Evolutionary conservation across 1,140 invertebrate species (phyloP).

Genomic region (Cotesia typhae): DNA sequence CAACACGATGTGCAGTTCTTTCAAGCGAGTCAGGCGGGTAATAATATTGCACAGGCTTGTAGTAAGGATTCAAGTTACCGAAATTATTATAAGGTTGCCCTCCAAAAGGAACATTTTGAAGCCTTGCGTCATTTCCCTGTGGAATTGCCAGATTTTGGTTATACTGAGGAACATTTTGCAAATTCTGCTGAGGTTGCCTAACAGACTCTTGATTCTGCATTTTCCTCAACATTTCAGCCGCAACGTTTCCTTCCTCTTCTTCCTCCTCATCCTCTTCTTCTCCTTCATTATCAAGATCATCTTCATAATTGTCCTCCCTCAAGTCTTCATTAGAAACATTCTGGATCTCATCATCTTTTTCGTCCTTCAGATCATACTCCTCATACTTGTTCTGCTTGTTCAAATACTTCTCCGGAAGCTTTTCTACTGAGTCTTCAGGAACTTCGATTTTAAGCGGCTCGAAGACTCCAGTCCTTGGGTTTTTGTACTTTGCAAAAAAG

Average conservation of each 20-base stretch:
- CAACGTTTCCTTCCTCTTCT: background rate
- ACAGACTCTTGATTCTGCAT: background rate
- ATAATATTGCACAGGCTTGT: conserved; percentile 46
- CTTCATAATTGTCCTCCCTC: background rate
- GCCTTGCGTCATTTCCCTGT: background rate
- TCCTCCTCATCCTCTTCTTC: background rate
- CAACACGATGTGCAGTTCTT: conserved; percentile 25
- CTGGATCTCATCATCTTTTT: background rate
- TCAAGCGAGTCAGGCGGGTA: conserved; percentile 42
- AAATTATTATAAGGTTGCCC: conserved; percentile 44
- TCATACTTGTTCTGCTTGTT: conserved; percentile 41
- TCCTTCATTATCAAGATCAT: conserved; percentile 2
- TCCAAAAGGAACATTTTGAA: background rate
- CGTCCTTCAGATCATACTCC: conserved; percentile 39
- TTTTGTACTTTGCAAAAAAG: conserved; percentile 50
- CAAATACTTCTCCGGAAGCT: background rate
- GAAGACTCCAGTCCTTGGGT: conserved; percentile 43
- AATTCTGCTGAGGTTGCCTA: background rate
- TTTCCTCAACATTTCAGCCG: background rate
- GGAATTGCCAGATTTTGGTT: background rate
- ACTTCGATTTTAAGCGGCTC: conserved; percentile 36
- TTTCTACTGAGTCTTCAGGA: conserved; percentile 18
- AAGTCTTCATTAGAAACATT: background rate
- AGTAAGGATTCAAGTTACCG: conserved; percentile 46
- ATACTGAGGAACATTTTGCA: background rate